Conservation (phyloP, 2,797 vertebrate species). For the Synaphobranchus kaupii region DNA sequence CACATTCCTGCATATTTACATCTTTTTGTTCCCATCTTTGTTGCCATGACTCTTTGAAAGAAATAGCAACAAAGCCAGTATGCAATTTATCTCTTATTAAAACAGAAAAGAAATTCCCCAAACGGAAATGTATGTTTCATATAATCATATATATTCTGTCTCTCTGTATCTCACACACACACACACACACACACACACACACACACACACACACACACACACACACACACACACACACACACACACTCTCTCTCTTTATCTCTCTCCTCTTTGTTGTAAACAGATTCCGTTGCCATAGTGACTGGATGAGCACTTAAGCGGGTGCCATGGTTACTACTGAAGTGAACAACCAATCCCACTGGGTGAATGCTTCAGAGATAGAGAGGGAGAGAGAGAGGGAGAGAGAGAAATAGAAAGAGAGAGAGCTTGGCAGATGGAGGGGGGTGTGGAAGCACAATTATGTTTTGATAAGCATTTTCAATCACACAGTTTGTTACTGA, state of each 20-base stretch:
- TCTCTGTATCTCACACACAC: not conserved
- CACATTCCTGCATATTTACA: slow-evolving; percentile 22
- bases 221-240: not conserved
- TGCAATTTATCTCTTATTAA: not conserved
- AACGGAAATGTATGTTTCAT: not conserved
- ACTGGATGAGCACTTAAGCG: slow-evolving; percentile 70
- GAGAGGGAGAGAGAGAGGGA: slow-evolving; percentile 36
- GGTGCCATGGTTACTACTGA: slow-evolving; percentile 79
- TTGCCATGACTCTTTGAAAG: not conserved
- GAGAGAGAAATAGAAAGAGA: slow-evolving; percentile 29
- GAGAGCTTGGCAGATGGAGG: slow-evolving; percentile 42
- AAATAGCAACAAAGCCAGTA: not conserved
- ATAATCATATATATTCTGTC: not conserved
- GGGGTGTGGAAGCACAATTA: slow-evolving; percentile 46
- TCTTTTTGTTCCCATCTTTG: not conserved
- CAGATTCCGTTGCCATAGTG: slow-evolving; percentile 85
- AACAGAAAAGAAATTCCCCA: not conserved
- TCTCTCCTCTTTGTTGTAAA: slow-evolving; percentile 72
- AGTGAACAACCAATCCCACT: slow-evolving; percentile 61
- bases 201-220: not conserved
- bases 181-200: not conserved
- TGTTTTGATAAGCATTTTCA: slow-evolving; percentile 66
- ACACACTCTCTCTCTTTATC: slow-evolving; percentile 36
- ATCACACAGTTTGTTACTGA: slow-evolving; percentile 59
- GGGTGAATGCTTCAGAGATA: slow-evolving; percentile 58